phyloP scores from a whole-genome alignment of 2,888 invertebrate species.

The Argyresthia albistria region DNA sequence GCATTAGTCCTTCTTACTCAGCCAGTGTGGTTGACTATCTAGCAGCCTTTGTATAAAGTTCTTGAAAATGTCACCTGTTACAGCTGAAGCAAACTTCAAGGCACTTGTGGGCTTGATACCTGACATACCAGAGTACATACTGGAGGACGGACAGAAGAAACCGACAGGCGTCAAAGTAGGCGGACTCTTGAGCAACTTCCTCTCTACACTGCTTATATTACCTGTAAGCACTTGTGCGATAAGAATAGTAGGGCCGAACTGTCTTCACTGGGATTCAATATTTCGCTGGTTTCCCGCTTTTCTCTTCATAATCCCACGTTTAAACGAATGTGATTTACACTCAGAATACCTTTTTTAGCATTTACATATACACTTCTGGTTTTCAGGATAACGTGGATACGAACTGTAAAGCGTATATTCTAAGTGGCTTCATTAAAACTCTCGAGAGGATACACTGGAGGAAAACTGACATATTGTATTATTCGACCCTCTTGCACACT shows the following conservation, averaged over 20 bases:
- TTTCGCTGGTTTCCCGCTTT: no score
- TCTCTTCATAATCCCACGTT: no score
- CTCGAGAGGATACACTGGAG: constrained; percentile 83
- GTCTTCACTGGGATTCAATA: no score
- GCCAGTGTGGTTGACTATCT: no score
- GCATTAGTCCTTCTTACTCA: no score
- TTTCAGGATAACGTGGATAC: constrained; percentile 92
- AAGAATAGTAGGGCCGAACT: no score
- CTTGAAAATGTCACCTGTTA: constrained; percentile 14
- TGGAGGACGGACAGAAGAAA: constrained; percentile 82
- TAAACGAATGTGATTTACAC: no score
- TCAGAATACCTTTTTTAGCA: not conserved
- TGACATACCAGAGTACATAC: constrained; percentile 79
- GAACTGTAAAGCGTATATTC: constrained; percentile 85
- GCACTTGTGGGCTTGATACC: constrained; percentile 86
- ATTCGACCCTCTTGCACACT: constrained; percentile 80
- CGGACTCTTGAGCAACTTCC: constrained; percentile 82
- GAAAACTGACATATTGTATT: constrained; percentile 76
- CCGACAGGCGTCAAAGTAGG: constrained; percentile 81
- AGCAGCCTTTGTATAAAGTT: no score
- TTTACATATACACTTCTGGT: no score
- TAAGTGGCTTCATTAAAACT: constrained; percentile 85
- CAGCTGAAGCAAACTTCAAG: constrained; percentile 95
- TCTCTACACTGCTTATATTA: constrained; percentile 86
- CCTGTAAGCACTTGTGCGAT: constrained; percentile 65